A percentile compares a stretch with the other conserved stretches of the same genome.
Evolutionary conservation across 2,113 vertebrate species (phyloP).

Genomic region (Microcebus jonahi): DNA sequence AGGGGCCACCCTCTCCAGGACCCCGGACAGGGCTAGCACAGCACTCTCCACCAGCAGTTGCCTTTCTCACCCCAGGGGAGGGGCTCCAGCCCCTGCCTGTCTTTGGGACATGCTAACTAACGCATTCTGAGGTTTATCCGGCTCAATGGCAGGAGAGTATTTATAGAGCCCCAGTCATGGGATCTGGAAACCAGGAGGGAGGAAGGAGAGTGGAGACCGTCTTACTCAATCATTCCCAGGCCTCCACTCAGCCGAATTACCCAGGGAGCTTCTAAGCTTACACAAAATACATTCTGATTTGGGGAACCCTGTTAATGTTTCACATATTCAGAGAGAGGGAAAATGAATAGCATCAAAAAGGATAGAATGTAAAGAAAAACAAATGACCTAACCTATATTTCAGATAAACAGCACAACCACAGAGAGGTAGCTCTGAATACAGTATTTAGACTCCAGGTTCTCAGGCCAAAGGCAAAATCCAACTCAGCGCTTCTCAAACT

Average conservation of each 20-base stretch:
- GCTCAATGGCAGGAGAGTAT: neutral
- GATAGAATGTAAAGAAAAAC: neutral
- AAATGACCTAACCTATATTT: neutral
- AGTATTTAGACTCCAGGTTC: rapidly evolving
- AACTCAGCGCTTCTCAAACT: rapidly evolving
- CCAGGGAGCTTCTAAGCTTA: neutral
- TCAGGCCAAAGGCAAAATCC: neutral
- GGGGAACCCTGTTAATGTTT: neutral
- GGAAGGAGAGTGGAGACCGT: neutral
- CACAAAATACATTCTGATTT: neutral
- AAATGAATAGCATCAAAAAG: neutral
- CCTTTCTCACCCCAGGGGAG: no score
- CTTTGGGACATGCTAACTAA: neutral
- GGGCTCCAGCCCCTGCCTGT: neutral
- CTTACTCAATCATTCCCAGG: neutral
- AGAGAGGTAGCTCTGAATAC: rapidly evolving
- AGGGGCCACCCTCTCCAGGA: neutral
- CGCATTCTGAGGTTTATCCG: neutral
- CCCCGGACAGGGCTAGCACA: neutral
- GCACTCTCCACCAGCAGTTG: no score
- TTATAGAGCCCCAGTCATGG: neutral
- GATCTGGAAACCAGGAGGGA: neutral
- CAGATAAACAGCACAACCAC: neutral
- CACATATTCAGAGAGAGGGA: neutral
- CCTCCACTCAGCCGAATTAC: neutral